These are phyloP conservation scores for Galeopsomyia nigrocyanea DNA, from an alignment of 2,888 invertebrate species.

Conservation along the genomic window DNA sequence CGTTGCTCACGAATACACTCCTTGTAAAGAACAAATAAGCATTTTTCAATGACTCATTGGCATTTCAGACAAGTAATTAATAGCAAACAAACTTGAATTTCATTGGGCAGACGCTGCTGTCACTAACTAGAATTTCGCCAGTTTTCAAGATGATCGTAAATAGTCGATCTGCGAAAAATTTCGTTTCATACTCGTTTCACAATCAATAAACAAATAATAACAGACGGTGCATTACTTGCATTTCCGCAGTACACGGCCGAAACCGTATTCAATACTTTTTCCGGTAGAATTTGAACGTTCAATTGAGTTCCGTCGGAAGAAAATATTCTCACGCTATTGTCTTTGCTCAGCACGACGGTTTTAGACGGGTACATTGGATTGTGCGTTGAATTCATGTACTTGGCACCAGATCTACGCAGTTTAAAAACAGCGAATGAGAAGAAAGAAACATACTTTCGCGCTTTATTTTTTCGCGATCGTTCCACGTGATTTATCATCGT, in stretches of 20 bases:
- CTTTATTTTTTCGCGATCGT: no score
- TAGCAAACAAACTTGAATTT: constrained; percentile 48
- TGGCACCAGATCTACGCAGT: constrained; percentile 46
- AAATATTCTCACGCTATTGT: constrained; percentile 53
- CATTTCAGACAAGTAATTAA: background rate
- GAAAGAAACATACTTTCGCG: no score
- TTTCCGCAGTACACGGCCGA: constrained; percentile 51
- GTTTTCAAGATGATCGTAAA: constrained; percentile 51
- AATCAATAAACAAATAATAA: no score
- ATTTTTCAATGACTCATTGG: background rate
- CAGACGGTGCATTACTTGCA: constrained; percentile 43
- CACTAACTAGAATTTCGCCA: constrained; percentile 53
- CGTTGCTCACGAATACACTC: constrained; percentile 52
- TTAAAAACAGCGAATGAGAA: background rate
- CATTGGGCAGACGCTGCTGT: constrained; percentile 50
- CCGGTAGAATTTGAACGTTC: constrained; percentile 53
- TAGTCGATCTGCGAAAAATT: constrained; percentile 48
- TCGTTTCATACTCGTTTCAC: background rate
- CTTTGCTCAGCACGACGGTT: constrained; percentile 49
- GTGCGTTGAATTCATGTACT: constrained; percentile 48
- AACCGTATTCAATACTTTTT: constrained; percentile 42
- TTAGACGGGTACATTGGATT: constrained; percentile 53
- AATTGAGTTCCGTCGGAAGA: constrained; percentile 51
- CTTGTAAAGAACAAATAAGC: constrained; percentile 35
- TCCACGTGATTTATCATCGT: no score